Evolutionary conservation across 2,888 invertebrate species (phyloP).

Genomic region (Cryptosula pallasiana): DNA sequence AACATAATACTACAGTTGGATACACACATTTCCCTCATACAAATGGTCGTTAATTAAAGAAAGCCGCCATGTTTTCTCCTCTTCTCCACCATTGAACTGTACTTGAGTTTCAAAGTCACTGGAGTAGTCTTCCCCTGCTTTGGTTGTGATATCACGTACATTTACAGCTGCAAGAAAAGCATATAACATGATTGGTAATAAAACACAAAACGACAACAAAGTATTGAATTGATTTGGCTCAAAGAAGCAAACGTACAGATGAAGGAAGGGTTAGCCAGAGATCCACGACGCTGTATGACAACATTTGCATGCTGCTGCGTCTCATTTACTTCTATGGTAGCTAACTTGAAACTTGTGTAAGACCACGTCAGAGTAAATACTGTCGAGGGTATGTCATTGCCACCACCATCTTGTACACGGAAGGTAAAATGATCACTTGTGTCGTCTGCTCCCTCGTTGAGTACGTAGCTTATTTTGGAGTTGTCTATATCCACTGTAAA

Average conservation of each 20-base stretch:
- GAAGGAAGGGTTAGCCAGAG: conserved; percentile 50
- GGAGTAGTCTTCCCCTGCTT: conserved; percentile 42
- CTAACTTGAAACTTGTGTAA: conserved; percentile 46
- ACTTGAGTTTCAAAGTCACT: conserved; percentile 46
- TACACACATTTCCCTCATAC: conserved; percentile 35
- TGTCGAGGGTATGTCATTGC: conserved; percentile 28
- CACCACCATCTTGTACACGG: conserved; percentile 50
- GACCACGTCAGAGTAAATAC: conserved; percentile 50
- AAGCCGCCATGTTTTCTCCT: conserved; percentile 48
- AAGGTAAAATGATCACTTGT: conserved; percentile 49
- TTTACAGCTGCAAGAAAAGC: not conserved
- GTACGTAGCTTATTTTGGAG: conserved; percentile 40
- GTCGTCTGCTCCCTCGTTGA: conserved; percentile 40
- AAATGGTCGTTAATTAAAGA: conserved; percentile 43
- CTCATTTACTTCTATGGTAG: conserved; percentile 41
- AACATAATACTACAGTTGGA: too few species aligned
- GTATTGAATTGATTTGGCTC: too few species aligned
- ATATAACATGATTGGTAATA: too few species aligned
- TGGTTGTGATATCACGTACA: conserved; percentile 42
- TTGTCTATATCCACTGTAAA: conserved; percentile 45
- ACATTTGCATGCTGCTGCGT: conserved; percentile 41
- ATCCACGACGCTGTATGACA: conserved; percentile 45
- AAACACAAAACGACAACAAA: too few species aligned
- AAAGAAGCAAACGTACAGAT: conserved; percentile 53
- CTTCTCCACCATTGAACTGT: conserved; percentile 52